Evolutionary conservation across 2,888 invertebrate genomes (phyloP), one percentile per base, ranked within the genome.

Genomic region (Hirtodrosophila confusa): DNA sequence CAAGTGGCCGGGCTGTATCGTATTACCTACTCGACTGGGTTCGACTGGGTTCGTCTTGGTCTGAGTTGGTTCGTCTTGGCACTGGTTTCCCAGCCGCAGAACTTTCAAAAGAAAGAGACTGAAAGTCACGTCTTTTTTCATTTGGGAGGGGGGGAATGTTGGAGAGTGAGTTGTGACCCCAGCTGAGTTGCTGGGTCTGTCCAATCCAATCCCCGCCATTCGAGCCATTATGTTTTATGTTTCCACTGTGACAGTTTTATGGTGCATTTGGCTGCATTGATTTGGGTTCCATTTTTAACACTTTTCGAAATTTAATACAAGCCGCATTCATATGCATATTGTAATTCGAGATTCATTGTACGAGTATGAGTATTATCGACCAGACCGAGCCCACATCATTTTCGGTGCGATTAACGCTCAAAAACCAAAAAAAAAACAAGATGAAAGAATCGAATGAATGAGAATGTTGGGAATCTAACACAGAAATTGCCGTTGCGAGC

Each of bases 281-380:
- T 84, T 86, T 66, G 78, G 74, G 74, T 64, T 79, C 65, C 47
- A 75, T 65, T 69, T 54, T 48, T 69, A 74, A 74, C 76, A 74
- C 73, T 75, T 75, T 64, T 70, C 37, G 87, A 80, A 82, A 82
- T 67, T 80, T 73, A 82, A 87, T 82, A 82, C 82, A 80, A 80
- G 61, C 80, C 75, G 66, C 69, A 75, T 80, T 86, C 78, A 80
- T 78, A 84, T 82, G 72, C 75, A 77, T 72, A 75, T 61, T 65
- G 82, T 82, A 82, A 86, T 80, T 65, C 66, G 82, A 82, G 87
- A 80, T 83, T 86, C 86, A 80, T 80, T 80, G 50, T 63, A 73
- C 56, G 50, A 69, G 80, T 73, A 86, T 65, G 47, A 62, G 67
- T 80, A 80, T 86, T 83, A 80, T 75, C 70, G 55, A 40, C 5